Evolutionary conservation across 2,113 vertebrate species (phyloP).

Genomic region (Motacilla tschutschensis): DNA sequence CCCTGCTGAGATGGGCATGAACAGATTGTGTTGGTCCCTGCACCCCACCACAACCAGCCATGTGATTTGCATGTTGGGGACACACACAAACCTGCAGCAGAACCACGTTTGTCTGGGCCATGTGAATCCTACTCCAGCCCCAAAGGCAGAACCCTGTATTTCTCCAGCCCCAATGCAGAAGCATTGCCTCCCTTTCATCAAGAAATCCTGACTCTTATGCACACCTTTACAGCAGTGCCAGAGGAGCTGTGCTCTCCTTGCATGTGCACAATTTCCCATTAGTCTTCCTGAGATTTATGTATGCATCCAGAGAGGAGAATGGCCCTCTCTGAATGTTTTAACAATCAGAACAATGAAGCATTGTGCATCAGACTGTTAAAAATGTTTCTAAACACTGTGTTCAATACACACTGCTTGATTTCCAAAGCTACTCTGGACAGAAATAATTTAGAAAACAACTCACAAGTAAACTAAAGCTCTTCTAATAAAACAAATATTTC

Average conservation of each 20-base stretch:
- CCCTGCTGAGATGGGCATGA: neutral
- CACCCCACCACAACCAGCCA: fast-evolving
- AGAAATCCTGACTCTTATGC: neutral
- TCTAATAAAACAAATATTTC: conserved; percentile 79
- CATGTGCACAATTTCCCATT: neutral
- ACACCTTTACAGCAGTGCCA: neutral
- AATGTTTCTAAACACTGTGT: conserved; percentile 24
- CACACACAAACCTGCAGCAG: neutral
- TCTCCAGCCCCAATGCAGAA: too few species aligned
- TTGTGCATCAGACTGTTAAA: conserved; percentile 27
- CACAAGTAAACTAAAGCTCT: conserved; percentile 70
- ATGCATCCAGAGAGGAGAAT: conserved; percentile 3
- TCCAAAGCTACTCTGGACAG: conserved; percentile 49
- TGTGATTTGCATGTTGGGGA: neutral
- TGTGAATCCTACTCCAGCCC: neutral
- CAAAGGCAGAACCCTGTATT: neutral
- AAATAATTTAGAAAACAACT: conserved; percentile 62
- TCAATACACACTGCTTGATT: neutral
- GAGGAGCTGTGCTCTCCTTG: neutral
- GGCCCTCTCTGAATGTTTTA: conserved; percentile 4
- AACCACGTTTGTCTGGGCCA: neutral
- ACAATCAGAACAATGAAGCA: conserved; percentile 5
- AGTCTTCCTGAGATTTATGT: conserved; percentile 15
- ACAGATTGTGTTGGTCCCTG: neutral
- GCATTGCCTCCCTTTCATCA: neutral